These are phyloP conservation scores for Calephelis virginiensis DNA, from an alignment of 1,140 invertebrate species.

Conservation along the genomic window DNA sequence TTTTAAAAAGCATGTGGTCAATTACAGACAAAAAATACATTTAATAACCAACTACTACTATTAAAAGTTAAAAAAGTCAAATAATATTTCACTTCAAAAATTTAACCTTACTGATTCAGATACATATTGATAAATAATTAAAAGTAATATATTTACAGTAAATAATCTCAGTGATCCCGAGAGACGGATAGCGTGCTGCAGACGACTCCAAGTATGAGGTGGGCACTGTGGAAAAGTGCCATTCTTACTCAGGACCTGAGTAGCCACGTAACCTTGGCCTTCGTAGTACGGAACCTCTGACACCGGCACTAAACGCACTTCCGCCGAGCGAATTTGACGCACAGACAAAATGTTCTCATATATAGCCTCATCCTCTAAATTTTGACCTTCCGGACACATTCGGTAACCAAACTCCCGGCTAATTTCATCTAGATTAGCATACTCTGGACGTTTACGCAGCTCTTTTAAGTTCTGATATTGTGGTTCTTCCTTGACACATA, in stretches of 20 bases:
- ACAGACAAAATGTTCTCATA: constrained; percentile 74
- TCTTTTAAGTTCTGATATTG: constrained; percentile 72
- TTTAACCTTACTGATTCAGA: too few relatives aligned
- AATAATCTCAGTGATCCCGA: constrained; percentile 60
- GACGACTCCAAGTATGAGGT: constrained; percentile 61
- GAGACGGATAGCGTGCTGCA: constrained; percentile 57
- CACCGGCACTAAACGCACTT: constrained; percentile 73
- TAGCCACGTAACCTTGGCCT: constrained; percentile 71
- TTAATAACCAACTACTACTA: too few relatives aligned
- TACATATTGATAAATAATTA: not conserved
- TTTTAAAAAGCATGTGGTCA: too few relatives aligned
- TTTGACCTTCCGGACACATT: constrained; percentile 74
- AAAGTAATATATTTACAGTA: constrained; percentile 59
- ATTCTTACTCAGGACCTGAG: constrained; percentile 69
- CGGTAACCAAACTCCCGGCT: constrained; percentile 73
- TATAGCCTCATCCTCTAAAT: constrained; percentile 73
- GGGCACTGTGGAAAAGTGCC: constrained; percentile 75
- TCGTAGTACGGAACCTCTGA: constrained; percentile 69
- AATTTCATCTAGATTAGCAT: constrained; percentile 72
- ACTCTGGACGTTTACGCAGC: constrained; percentile 67
- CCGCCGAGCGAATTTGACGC: constrained; percentile 72
- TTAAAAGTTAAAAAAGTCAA: too few relatives aligned
- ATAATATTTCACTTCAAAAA: too few relatives aligned
- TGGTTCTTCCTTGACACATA: constrained; percentile 59
- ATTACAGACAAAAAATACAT: too few relatives aligned